A percentile compares a stretch with the other conserved stretches of the same genome.
phyloP scores from a whole-genome alignment of 1,140 invertebrate genomes.

The Lordiphosa mommai region DNA sequence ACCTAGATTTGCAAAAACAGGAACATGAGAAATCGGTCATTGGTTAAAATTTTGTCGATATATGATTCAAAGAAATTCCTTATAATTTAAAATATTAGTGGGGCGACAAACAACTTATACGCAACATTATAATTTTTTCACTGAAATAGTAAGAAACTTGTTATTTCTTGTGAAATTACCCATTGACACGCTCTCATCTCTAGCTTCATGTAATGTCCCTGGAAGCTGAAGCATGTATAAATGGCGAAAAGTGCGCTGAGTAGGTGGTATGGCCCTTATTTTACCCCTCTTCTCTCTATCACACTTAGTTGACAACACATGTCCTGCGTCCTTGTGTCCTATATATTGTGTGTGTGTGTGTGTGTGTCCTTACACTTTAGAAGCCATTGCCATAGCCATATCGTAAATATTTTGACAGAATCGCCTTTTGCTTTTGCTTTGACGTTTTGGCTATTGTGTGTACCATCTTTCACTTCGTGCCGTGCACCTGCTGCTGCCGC shows the following conservation, averaged over 20 bases:
- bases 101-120: too few species aligned
- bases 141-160: too few species aligned
- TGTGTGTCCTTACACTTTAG: slow-evolving; percentile 46
- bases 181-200: not conserved
- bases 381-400: slow-evolving; percentile 63
- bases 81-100: too few species aligned
- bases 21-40: too few species aligned
- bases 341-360: slow-evolving; percentile 11
- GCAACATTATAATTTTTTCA: too few species aligned
- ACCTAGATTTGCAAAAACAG: too few species aligned
- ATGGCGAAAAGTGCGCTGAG: slow-evolving; percentile 41
- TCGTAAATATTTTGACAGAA: slow-evolving; percentile 77
- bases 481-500: not conserved
- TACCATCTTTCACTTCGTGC: slow-evolving; percentile 27
- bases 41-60: too few species aligned
- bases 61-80: too few species aligned
- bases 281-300: not conserved
- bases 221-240: slow-evolving; percentile 35
- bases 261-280: slow-evolving; percentile 42
- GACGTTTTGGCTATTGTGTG: slow-evolving; percentile 65
- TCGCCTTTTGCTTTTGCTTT: slow-evolving; percentile 71
- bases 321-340: slow-evolving; percentile 35
- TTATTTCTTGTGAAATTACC: too few species aligned
- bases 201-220: slow-evolving; percentile 21
- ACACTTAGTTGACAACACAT: slow-evolving; percentile 40